These are phyloP conservation scores for Frankliniella fusca DNA, from an alignment of 2,888 invertebrate species.

Conservation along the genomic window DNA sequence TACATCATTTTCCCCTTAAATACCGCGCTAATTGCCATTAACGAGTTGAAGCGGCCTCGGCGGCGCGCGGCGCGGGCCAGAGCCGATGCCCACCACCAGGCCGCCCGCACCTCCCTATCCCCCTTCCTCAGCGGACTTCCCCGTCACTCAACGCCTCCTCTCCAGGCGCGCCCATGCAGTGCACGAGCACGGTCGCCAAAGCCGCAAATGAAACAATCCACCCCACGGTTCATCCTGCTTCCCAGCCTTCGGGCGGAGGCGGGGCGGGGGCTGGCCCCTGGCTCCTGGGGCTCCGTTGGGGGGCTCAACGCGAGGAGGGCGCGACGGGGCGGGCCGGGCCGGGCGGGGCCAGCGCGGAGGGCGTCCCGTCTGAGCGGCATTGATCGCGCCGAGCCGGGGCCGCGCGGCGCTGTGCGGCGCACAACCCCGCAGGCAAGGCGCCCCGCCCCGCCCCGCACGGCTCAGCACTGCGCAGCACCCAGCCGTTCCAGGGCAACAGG, in stretches of 20 bases:
- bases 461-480: background rate
- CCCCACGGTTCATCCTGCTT: no score
- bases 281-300: background rate
- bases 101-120: no score
- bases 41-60: background rate
- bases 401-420: background rate
- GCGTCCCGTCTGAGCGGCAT: background rate
- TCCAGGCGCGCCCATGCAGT: no score
- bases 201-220: no score
- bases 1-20: background rate
- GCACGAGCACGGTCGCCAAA: no score
- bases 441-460: background rate
- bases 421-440: no score
- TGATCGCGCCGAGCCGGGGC: background rate
- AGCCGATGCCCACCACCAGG: no score
- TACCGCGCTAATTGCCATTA: background rate
- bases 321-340: background rate
- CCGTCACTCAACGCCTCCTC: no score
- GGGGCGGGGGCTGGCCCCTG: background rate
- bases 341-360: background rate
- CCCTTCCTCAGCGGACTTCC: no score
- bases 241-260: no score
- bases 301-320: background rate
- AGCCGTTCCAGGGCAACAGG: background rate
- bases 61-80: no score